Evolutionary conservation across 64 coral and sea anemone genomes (phyloP).

Genomic region (Pachyseris speciosa): DNA sequence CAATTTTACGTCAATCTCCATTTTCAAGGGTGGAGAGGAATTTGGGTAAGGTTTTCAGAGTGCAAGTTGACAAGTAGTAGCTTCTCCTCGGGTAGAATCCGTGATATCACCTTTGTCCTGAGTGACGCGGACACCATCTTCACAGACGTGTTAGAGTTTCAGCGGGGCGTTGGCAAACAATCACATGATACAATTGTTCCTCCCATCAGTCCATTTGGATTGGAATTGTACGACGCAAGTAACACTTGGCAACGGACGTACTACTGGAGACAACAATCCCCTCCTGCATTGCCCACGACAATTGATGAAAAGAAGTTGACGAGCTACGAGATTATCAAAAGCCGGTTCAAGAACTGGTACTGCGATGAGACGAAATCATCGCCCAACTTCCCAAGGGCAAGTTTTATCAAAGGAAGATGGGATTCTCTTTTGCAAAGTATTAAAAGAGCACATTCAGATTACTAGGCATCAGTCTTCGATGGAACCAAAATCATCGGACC

Average conservation of each 20-base stretch:
- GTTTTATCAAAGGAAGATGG: slow-evolving; percentile 1
- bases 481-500: neutral
- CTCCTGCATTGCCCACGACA: slow-evolving; percentile 3
- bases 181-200: slow-evolving; percentile 65
- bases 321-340: slow-evolving; percentile 24
- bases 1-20: too few species aligned
- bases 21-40: too few species aligned
- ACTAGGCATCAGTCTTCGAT: neutral
- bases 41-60: slow-evolving; percentile 65
- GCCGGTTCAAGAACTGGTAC: slow-evolving; percentile 72
- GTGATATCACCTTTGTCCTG: neutral
- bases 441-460: neutral
- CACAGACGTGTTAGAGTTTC: slow-evolving; percentile 66
- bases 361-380: neutral
- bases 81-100: neutral
- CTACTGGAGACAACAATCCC: slow-evolving; percentile 9
- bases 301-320: neutral
- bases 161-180: neutral
- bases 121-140: neutral
- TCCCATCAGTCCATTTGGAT: slow-evolving; percentile 3
- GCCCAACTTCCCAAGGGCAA: neutral
- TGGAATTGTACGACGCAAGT: slow-evolving; percentile 7
- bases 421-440: neutral
- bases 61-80: neutral
- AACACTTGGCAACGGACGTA: slow-evolving; percentile 25